phyloP scores from a whole-genome alignment of 1,140 invertebrate genomes.

The Lasioglossum baleicum region DNA sequence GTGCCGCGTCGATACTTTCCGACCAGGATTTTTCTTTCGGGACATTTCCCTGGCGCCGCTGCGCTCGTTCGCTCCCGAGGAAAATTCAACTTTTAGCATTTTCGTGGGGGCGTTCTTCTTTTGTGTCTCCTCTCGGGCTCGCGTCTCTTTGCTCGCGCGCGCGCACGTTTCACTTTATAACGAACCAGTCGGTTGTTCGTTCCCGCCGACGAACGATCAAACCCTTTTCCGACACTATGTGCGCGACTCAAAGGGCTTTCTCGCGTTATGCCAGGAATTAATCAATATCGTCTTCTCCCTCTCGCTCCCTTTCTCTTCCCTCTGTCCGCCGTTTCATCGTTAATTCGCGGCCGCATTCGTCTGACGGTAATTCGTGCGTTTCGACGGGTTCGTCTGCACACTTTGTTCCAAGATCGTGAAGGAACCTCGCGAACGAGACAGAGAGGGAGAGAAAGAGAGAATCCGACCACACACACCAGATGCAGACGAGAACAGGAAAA shows the following conservation, averaged over 20 bases:
- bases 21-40: no score
- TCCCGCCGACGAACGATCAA: conserved; percentile 19
- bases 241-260: conserved; percentile 29
- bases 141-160: not conserved
- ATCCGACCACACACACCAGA: no score
- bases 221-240: conserved; percentile 9
- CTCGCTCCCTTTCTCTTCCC: not conserved
- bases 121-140: not conserved
- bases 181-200: conserved; percentile 14
- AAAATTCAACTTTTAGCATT: conserved; percentile 18
- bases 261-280: conserved; percentile 29
- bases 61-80: not conserved
- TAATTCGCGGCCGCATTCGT: conserved; percentile 22
- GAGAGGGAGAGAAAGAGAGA: not conserved
- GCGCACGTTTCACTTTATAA: conserved; percentile 31
- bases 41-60: not conserved
- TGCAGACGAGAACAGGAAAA: not conserved
- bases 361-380: conserved; percentile 30
- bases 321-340: not conserved
- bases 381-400: conserved; percentile 30
- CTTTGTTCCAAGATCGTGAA: conserved; percentile 23
- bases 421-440: not conserved
- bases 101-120: conserved; percentile 11
- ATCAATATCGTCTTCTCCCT: conserved; percentile 35
- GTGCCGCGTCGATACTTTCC: conserved; percentile 10